These are phyloP conservation scores for Agapornis canus DNA, from an alignment of 2,797 vertebrate species.

Conservation along the genomic window DNA sequence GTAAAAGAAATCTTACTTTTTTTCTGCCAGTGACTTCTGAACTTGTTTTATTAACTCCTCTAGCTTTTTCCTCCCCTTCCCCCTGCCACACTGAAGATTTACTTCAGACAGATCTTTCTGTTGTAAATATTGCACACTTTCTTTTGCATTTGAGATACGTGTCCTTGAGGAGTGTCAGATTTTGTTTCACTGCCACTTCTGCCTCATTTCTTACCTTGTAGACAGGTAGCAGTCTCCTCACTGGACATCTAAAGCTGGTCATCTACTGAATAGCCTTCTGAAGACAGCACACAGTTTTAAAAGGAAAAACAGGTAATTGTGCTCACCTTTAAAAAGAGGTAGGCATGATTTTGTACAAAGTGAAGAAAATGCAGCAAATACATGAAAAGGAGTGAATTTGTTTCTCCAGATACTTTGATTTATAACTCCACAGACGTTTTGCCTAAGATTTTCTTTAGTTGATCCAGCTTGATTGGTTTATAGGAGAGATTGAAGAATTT, in stretches of 20 bases:
- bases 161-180: neutral
- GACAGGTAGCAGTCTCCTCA: neutral
- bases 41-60: neutral
- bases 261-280: neutral
- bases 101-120: neutral
- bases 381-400: neutral
- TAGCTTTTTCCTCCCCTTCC: neutral
- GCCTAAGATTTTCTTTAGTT: neutral
- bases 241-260: neutral
- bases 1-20: neutral
- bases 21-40: neutral
- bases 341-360: neutral
- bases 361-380: neutral
- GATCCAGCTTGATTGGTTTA: neutral
- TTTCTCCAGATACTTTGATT: neutral
- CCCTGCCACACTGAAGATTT: neutral
- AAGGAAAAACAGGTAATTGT: neutral
- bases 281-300: neutral
- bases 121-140: neutral
- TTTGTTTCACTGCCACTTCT: neutral
- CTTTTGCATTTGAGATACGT: neutral
- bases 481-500: neutral
- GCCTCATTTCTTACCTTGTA: neutral
- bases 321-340: neutral
- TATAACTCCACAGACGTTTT: neutral